Conservation (phyloP, 2,888 invertebrate genomes). For the Odontothrips loti region DNA sequence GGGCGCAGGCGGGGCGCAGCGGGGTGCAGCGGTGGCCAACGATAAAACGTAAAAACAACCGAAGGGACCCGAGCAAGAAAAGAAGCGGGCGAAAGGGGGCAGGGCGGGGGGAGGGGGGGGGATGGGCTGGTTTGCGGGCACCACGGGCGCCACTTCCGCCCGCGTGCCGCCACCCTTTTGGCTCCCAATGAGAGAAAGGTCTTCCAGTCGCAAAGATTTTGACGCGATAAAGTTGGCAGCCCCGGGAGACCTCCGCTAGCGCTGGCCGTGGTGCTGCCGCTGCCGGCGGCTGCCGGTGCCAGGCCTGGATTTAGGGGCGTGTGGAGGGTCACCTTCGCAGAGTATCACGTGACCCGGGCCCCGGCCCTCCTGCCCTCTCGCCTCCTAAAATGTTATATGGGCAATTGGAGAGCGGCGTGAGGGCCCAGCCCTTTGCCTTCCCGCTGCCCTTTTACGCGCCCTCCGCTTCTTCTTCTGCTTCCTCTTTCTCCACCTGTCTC, state of each 20-base stretch:
- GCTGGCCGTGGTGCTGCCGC: neutral
- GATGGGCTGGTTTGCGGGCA: neutral
- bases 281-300: neutral
- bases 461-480: neutral
- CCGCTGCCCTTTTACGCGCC: neutral
- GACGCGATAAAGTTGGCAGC: neutral
- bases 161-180: too few species aligned
- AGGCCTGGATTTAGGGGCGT: neutral
- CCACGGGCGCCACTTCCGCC: too few species aligned
- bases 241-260: neutral
- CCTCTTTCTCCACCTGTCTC: neutral
- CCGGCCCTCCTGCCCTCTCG: neutral
- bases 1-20: neutral
- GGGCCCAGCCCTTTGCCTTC: neutral
- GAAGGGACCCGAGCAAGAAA: too few species aligned
- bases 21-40: neutral
- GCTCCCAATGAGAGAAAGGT: neutral
- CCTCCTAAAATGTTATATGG: slow-evolving; percentile 22
- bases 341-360: neutral
- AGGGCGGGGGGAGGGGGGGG: neutral
- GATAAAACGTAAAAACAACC: too few species aligned
- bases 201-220: neutral
- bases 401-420: slow-evolving; percentile 24
- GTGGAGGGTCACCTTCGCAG: neutral
- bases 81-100: neutral